Percentiles rank a stretch among this genome's conserved stretches.
phyloP scores from a whole-genome alignment of 92 coral and sea anemone genomes.

The Epizoanthus rinbou region DNA sequence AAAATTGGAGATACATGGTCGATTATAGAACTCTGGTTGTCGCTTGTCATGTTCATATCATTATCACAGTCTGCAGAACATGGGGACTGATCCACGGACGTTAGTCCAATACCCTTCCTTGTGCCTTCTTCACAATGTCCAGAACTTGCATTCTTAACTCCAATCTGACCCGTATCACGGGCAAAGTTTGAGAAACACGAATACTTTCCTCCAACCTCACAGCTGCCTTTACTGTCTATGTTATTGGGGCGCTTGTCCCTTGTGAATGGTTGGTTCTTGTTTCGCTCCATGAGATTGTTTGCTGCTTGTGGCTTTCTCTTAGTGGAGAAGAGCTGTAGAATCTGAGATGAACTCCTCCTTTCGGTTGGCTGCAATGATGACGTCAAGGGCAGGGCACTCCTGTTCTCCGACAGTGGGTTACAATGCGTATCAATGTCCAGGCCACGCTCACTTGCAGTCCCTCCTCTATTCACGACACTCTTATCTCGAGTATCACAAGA shows the following conservation, averaged over 20 bases:
- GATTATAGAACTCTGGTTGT: background rate
- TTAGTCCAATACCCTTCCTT: no score
- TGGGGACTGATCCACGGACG: background rate
- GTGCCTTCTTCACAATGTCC: background rate
- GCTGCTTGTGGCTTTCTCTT: background rate
- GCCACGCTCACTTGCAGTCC: background rate
- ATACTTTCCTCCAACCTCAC: background rate
- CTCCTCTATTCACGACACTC: background rate
- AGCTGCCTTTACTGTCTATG: background rate
- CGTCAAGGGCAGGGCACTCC: background rate
- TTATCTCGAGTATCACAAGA: background rate
- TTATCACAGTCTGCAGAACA: background rate
- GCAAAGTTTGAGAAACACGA: background rate
- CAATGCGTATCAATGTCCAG: no score
- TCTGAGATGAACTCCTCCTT: constrained; percentile 31
- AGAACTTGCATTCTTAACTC: background rate
- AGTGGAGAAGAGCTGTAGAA: constrained; percentile 22
- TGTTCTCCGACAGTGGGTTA: background rate
- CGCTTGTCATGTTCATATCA: background rate
- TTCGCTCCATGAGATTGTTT: background rate
- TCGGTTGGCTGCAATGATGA: background rate
- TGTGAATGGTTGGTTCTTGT: background rate
- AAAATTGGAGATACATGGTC: constrained; percentile 27
- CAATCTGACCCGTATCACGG: background rate
- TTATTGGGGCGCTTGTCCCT: background rate